Percentiles rank a stretch among this genome's conserved stretches.
These are phyloP conservation scores for Pyrrhura leucotis DNA, from an alignment of 2,797 vertebrate genomes.

Conservation along the genomic window DNA sequence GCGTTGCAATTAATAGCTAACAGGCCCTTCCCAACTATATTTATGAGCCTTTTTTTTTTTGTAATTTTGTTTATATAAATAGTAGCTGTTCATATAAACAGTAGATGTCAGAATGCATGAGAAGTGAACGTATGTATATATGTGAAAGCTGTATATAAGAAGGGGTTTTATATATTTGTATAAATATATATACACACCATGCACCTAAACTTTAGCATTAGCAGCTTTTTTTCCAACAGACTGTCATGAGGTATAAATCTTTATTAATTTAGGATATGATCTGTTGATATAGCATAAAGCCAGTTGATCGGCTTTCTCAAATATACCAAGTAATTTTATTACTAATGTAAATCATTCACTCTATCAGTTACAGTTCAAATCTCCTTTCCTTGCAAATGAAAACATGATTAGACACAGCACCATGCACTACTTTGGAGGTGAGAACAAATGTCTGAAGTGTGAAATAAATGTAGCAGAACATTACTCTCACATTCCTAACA, in stretches of 20 bases:
- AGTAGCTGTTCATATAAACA: background rate
- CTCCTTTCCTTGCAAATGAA: constrained; percentile 13
- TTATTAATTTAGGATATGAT: background rate
- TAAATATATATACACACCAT: background rate
- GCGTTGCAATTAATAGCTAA: background rate
- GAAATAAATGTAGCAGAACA: constrained; percentile 62
- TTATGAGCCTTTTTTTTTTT: background rate
- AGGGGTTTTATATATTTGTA: background rate
- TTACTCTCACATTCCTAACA: background rate
- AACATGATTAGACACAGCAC: constrained; percentile 42
- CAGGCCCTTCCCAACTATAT: background rate
- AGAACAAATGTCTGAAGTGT: constrained; percentile 40
- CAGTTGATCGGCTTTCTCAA: background rate
- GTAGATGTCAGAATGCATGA: background rate
- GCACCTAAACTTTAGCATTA: background rate
- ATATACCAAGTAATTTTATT: background rate
- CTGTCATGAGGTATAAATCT: background rate
- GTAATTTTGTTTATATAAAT: background rate
- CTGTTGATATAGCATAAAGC: background rate
- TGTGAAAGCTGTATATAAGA: background rate
- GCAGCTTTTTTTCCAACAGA: background rate
- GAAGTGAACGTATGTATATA: background rate
- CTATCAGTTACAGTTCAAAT: background rate
- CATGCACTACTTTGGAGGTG: background rate
- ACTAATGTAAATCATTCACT: background rate